Evolutionary conservation across 53 echinoderm and acorn worm species (phyloP).

Genomic region (Antedon mediterranea): DNA sequence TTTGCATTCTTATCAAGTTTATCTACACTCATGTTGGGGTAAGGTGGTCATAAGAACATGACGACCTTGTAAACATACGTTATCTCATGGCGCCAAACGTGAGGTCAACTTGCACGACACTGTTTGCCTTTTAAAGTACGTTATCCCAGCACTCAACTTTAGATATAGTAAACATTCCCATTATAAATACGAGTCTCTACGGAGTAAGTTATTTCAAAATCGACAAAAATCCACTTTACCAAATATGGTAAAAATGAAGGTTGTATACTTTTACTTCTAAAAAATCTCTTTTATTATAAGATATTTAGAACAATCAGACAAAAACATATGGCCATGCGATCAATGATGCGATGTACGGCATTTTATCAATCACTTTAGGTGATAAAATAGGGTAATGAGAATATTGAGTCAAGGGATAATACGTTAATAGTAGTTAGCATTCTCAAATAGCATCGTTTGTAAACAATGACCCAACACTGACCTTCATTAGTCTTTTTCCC

Average conservation of each 20-base stretch:
- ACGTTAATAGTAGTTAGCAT: too few relatives aligned
- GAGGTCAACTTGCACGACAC: neutral
- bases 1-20: too few relatives aligned
- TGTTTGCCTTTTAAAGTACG: neutral
- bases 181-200: too few relatives aligned
- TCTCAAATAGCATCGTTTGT: neutral
- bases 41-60: too few relatives aligned
- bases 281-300: neutral
- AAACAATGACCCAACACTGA: neutral
- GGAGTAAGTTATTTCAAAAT: too few relatives aligned
- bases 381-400: neutral
- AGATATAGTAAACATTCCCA: neutral
- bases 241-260: neutral
- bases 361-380: neutral
- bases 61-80: neutral
- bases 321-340: neutral
- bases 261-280: neutral
- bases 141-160: neutral
- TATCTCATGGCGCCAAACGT: neutral
- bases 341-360: neutral
- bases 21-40: too few relatives aligned
- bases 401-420: neutral
- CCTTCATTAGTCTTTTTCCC: neutral
- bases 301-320: neutral
- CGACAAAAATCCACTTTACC: neutral